These are phyloP conservation scores for Clarias gariepinus DNA, from an alignment of 2,113 vertebrate species.

Conservation along the genomic window DNA sequence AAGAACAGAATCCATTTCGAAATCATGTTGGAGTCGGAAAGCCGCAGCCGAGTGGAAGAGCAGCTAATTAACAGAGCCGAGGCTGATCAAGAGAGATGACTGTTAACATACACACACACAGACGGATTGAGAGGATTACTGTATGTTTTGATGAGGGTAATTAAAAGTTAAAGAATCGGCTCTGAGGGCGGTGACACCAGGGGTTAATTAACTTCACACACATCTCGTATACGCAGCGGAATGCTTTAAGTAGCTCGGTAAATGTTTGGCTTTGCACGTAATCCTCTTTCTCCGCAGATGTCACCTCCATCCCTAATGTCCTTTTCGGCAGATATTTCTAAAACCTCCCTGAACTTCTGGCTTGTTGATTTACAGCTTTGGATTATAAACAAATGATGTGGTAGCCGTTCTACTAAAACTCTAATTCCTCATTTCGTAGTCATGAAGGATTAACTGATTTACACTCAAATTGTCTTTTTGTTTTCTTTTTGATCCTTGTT, in stretches of 20 bases:
- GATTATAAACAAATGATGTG: not conserved
- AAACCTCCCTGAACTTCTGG: not conserved
- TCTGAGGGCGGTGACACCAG: constrained; percentile 38
- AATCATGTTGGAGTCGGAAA: not conserved
- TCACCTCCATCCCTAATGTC: not conserved
- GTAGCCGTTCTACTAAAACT: not conserved
- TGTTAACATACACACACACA: constrained; percentile 13
- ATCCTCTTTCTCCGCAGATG: constrained; percentile 29
- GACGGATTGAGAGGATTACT: constrained; percentile 37
- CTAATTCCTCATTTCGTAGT: not conserved
- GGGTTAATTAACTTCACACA: constrained; percentile 51
- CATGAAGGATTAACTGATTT: not conserved
- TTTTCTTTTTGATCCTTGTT: not conserved
- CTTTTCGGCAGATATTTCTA: not conserved
- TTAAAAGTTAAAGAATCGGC: constrained; percentile 48
- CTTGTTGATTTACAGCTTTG: not conserved
- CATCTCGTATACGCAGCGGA: not conserved
- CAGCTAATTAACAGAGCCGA: constrained; percentile 25
- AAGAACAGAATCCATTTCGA: constrained; percentile 23
- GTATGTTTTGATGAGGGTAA: constrained; percentile 53
- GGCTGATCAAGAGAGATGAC: constrained; percentile 3
- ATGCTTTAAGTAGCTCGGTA: constrained; percentile 44
- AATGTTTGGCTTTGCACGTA: constrained; percentile 30
- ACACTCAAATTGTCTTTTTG: not conserved
- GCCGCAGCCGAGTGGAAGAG: constrained; percentile 1